These are phyloP conservation scores for Bembecia ichneumoniformis DNA, from an alignment of 2,888 invertebrate species.

Conservation along the genomic window DNA sequence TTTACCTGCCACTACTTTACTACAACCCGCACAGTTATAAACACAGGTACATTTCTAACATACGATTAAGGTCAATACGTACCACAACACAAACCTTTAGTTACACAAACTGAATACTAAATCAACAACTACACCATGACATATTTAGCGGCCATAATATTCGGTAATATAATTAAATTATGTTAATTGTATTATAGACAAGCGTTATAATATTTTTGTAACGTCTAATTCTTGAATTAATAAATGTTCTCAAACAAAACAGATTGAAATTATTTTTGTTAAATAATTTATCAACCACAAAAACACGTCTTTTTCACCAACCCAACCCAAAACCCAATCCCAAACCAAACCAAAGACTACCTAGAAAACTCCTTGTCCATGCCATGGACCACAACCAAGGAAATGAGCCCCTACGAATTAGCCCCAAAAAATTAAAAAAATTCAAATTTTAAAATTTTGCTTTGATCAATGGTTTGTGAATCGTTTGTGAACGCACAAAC, in stretches of 20 bases:
- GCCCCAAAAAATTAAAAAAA: no score
- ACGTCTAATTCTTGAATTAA: background rate
- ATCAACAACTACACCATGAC: conserved; percentile 32
- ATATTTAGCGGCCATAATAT: conserved; percentile 43
- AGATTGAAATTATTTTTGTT: background rate
- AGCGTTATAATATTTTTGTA: background rate
- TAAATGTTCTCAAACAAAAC: background rate
- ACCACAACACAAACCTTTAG: background rate
- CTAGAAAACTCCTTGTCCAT: no score
- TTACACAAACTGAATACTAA: conserved; percentile 50
- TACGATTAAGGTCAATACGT: conserved; percentile 20
- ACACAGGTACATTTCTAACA: conserved; percentile 10
- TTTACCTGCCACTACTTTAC: conserved; percentile 3
- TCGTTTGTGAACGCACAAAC: no score
- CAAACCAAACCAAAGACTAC: no score
- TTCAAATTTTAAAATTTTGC: no score
- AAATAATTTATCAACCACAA: background rate
- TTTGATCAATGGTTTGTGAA: no score
- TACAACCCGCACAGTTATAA: conserved; percentile 1
- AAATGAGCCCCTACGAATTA: no score
- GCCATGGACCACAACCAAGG: no score
- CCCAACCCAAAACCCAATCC: no score
- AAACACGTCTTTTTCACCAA: background rate
- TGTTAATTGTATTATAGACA: conserved; percentile 24
- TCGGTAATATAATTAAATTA: conserved; percentile 44